Base-by-base conservation (phyloP, 1,140 invertebrate species). In the Frieseomelitta varia region DNA sequence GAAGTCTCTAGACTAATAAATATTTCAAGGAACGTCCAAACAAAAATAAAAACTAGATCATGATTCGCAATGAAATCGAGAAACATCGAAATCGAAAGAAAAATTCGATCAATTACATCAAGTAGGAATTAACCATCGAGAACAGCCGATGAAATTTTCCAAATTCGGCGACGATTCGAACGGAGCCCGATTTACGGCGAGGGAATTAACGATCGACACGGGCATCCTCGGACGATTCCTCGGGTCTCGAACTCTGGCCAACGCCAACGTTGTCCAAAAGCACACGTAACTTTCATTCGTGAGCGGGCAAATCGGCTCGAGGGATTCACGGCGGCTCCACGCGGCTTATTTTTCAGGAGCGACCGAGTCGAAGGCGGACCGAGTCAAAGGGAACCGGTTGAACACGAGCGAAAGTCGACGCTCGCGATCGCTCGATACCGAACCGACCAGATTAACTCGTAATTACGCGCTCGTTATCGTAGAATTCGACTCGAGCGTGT, bases 301-400 rank as follows among this genome's bases (percentile, higher is more conserved):
- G 34, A 34, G 61, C 67, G 24, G 34, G 58, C 69, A 21, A 88
- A 76, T 82, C 84, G 21, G 39, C 69, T 15, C 39, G 27, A 12
- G 68, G 55, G 69, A 83, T 89, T 88, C 84, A 79, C 79, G 6
- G 68, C 56, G 53, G n/a, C 61, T 39, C 73, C 82, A 39, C 39
- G 0, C n/a, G 73, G 17, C 34, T 71, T 86, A 86, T 61, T 86
- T 79, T 72, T 79, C 81, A 87, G 86, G 76, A 84, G 84, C 78
- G 88, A 83, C 88, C 87, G 39, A 39, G 39, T 39, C 39, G 39
- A 39, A 24, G 39, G 74, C 84, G 87, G 81, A 88, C 81, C 69
- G 83, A 85, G 83, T 89, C 88, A 89, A 89, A 89, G 81, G 30
- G 58, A 89, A 89, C 88, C 88, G 88, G 88, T 89, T 85, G 87